Conservation (phyloP, 2,113 vertebrate species). For the Chaenogobius annularis region DNA sequence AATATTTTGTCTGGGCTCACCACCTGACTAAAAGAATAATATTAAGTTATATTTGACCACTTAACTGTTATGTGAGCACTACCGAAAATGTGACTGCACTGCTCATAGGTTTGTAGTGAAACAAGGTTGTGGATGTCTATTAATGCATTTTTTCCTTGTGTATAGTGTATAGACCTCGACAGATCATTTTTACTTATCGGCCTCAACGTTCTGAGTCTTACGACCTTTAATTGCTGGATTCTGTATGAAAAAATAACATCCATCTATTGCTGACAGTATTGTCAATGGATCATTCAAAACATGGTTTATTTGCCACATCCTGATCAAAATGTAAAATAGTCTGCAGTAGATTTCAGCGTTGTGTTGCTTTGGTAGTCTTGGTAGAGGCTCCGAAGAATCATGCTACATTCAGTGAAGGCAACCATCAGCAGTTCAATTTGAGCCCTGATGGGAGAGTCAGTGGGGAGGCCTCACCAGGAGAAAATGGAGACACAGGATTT, state of each 20-base stretch:
- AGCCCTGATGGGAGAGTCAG: conserved; percentile 31
- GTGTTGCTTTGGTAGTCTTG: conserved; percentile 4
- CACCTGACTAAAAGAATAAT: background rate
- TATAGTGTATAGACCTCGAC: too few relatives aligned
- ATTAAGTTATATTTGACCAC: background rate
- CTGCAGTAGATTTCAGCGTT: background rate
- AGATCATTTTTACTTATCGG: background rate
- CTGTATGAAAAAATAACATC: background rate
- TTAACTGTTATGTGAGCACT: background rate
- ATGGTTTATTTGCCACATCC: background rate
- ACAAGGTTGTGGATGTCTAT: background rate
- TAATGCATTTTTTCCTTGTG: background rate
- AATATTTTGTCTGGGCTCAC: background rate
- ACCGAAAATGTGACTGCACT: background rate
- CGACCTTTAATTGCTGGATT: too few relatives aligned
- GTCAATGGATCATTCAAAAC: background rate
- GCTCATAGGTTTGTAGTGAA: background rate
- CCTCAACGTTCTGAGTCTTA: too few relatives aligned
- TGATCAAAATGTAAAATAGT: background rate
- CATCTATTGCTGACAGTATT: background rate
- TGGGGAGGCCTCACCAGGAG: conserved; percentile 28
- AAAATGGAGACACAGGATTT: conserved; percentile 14
- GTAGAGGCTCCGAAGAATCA: conserved; percentile 12
- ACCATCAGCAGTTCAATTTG: conserved; percentile 43
- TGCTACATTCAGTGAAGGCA: conserved; percentile 30